Conservation (phyloP, 2,113 vertebrate genomes). For the Peromyscus maniculatus region DNA sequence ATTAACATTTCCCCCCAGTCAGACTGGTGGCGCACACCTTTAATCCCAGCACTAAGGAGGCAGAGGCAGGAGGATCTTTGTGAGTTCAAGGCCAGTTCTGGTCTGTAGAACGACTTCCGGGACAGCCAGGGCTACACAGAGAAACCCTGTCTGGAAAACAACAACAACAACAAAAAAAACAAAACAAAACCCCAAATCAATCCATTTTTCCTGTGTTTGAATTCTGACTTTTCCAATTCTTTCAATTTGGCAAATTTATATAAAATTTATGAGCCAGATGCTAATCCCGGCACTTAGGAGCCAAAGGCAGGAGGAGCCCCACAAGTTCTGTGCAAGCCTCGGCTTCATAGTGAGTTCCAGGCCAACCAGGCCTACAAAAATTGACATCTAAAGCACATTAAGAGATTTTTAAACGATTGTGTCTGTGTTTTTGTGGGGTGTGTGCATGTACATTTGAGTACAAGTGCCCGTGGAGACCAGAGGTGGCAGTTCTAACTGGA, state of each 20-base stretch:
- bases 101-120: background rate
- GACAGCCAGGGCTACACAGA: background rate
- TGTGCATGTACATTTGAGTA: background rate
- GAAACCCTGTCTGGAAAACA: background rate
- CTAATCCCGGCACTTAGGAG: no score
- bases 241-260: background rate
- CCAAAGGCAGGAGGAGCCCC: no score
- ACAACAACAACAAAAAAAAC: background rate
- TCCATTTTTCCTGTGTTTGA: background rate
- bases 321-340: background rate
- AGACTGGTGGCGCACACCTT: background rate
- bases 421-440: background rate
- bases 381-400: background rate
- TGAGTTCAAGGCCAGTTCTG: background rate
- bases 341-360: background rate
- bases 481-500: no score
- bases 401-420: background rate
- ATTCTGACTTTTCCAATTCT: constrained; percentile 21
- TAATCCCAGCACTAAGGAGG: background rate
- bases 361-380: background rate
- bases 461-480: background rate
- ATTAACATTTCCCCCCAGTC: background rate
- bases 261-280: background rate
- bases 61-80: background rate
- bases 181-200: background rate